These are phyloP conservation scores for Chymomyza procnemis DNA, from an alignment of 2,888 invertebrate species.

Conservation along the genomic window DNA sequence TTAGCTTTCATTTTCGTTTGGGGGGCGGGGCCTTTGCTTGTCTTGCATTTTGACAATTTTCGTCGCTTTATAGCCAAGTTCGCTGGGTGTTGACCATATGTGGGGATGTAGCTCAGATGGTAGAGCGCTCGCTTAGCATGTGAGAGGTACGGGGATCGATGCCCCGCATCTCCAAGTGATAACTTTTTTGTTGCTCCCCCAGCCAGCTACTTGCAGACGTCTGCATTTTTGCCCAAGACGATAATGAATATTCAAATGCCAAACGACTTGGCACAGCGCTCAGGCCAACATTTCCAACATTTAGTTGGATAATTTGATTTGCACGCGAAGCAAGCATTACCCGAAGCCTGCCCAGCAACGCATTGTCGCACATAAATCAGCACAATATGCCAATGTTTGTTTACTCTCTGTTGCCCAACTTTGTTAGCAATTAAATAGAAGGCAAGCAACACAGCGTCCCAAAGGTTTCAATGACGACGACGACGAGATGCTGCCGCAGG, in stretches of 20 bases:
- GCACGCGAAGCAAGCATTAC: constrained; percentile 24
- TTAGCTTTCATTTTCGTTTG: constrained; percentile 30
- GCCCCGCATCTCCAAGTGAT: constrained; percentile 77
- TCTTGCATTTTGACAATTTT: constrained; percentile 40
- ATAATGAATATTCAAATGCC: constrained; percentile 74
- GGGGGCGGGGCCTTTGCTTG: constrained; percentile 27
- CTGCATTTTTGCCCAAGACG: constrained; percentile 56
- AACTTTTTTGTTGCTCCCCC: neutral
- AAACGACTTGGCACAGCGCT: constrained; percentile 32
- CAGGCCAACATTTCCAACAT: constrained; percentile 61
- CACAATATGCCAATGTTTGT: constrained; percentile 76
- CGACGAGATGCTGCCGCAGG: neutral
- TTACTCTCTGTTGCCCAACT: constrained; percentile 60
- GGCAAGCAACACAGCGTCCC: constrained; percentile 37
- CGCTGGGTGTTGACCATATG: constrained; percentile 14
- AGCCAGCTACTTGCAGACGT: constrained; percentile 65
- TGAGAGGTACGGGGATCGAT: constrained; percentile 80
- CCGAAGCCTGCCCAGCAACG: constrained; percentile 29
- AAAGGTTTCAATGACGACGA: constrained; percentile 13
- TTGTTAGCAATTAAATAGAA: constrained; percentile 78
- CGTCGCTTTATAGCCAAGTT: constrained; percentile 11
- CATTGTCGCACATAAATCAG: constrained; percentile 76
- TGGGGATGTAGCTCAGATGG: constrained; percentile 79
- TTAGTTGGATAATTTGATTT: constrained; percentile 77
- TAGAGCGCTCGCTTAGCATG: constrained; percentile 80